These are phyloP conservation scores for Amazona guildingii DNA, from an alignment of 2,113 vertebrate species.

Conservation along the genomic window DNA sequence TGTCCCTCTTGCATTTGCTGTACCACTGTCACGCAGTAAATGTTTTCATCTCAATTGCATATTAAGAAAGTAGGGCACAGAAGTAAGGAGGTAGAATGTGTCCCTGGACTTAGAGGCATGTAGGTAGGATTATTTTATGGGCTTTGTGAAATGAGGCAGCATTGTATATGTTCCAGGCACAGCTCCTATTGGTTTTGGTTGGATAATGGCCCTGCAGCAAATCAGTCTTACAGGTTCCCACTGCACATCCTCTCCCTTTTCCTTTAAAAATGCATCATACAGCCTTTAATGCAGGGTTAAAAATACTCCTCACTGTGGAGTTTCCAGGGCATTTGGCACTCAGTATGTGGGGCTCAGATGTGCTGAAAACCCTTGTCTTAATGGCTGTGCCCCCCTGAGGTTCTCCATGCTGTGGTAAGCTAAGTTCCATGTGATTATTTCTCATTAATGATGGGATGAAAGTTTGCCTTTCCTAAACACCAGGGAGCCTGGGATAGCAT, in stretches of 20 bases:
- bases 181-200: not conserved
- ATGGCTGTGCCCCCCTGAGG: not conserved
- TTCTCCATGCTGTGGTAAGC: not conserved
- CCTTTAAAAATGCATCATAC: not conserved
- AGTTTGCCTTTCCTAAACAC: fast-evolving
- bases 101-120: not conserved
- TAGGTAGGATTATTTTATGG: not conserved
- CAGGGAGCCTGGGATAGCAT: not conserved
- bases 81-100: not conserved
- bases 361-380: not conserved
- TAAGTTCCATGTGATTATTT: not conserved
- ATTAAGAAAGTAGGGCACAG: not conserved
- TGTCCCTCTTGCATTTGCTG: not conserved
- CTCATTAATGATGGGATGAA: not conserved
- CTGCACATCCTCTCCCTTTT: not conserved
- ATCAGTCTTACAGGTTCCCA: not conserved
- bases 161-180: not conserved
- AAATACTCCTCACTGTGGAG: not conserved
- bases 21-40: not conserved
- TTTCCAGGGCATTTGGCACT: not conserved
- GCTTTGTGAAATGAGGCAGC: not conserved
- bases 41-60: not conserved
- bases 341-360: not conserved
- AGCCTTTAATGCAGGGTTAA: not conserved
- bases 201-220: not conserved